A percentile compares a stretch with the other conserved stretches of the same genome.
phyloP scores from a whole-genome alignment of 2,113 vertebrate species.

The Corythornis cristatus region DNA sequence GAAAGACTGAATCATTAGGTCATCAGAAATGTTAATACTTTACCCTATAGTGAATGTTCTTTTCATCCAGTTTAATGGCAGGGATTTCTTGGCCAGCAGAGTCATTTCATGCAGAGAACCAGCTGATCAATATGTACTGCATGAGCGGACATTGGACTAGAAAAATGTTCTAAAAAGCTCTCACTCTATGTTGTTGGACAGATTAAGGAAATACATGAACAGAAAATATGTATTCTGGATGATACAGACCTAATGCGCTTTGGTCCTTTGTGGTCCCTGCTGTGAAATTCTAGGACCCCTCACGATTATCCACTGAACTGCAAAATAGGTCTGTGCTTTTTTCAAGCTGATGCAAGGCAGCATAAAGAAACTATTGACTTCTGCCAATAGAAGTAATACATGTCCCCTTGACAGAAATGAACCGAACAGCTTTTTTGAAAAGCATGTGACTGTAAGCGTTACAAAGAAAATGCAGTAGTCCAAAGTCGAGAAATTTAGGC shows the following conservation, averaged over 20 bases:
- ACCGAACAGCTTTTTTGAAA: not conserved
- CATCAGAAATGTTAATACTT: not conserved
- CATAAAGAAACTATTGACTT: conserved; percentile 9
- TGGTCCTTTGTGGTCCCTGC: not conserved
- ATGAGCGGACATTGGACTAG: not conserved
- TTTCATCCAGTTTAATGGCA: not conserved
- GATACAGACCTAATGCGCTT: not conserved
- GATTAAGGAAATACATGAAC: conserved; percentile 42
- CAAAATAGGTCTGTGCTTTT: not conserved
- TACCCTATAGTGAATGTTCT: not conserved
- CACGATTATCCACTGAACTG: conserved; percentile 6
- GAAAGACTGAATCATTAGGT: not conserved
- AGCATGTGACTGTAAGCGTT: not conserved
- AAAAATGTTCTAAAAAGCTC: not conserved
- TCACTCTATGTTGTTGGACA: not conserved
- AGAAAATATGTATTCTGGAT: conserved; percentile 26
- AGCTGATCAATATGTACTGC: not conserved
- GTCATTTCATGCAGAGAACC: not conserved
- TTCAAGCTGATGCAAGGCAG: not conserved
- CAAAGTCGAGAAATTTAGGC: not conserved
- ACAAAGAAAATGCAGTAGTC: not conserved
- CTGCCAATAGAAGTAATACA: not conserved
- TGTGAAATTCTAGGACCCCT: not conserved
- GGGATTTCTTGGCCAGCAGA: not conserved
- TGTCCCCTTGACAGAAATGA: not conserved